Percentiles rank a stretch among this genome's conserved stretches.
Evolutionary conservation across 1,140 invertebrate genomes (phyloP).

Genomic region (Drosophila kohkoa): DNA sequence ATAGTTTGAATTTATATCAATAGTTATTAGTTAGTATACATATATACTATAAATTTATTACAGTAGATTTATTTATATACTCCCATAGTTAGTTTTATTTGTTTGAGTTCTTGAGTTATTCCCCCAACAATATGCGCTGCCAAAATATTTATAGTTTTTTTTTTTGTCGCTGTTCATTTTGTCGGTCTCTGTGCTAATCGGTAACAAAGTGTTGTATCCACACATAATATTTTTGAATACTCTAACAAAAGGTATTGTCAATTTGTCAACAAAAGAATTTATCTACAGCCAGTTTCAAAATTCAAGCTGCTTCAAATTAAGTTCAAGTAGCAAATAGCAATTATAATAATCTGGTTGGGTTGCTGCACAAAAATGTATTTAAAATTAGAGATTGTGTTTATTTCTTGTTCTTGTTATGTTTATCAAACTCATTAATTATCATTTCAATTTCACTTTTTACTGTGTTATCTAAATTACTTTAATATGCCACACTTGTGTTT

Average conservation of each 20-base stretch:
- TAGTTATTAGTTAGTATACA: background rate
- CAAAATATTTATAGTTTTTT: conserved; percentile 23
- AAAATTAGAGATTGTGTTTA: background rate
- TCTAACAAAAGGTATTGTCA: background rate
- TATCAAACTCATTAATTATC: background rate
- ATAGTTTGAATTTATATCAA: background rate
- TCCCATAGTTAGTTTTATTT: background rate
- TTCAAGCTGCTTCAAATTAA: background rate
- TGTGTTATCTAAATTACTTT: background rate
- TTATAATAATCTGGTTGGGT: background rate
- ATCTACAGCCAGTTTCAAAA: too few relatives aligned
- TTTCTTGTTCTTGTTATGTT: background rate
- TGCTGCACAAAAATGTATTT: too few relatives aligned
- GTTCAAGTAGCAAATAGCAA: background rate
- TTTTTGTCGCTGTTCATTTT: background rate
- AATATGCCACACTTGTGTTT: background rate
- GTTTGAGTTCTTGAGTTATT: conserved; percentile 6
- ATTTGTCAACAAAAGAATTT: background rate
- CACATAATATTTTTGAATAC: conserved; percentile 5
- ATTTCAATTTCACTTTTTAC: background rate
- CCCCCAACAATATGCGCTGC: background rate
- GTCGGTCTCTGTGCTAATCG: conserved; percentile 10
- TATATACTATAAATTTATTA: background rate
- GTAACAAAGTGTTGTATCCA: conserved; percentile 20
- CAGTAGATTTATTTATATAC: background rate